Conservation (phyloP, 2,113 vertebrate genomes). For the Osmerus mordax region DNA sequence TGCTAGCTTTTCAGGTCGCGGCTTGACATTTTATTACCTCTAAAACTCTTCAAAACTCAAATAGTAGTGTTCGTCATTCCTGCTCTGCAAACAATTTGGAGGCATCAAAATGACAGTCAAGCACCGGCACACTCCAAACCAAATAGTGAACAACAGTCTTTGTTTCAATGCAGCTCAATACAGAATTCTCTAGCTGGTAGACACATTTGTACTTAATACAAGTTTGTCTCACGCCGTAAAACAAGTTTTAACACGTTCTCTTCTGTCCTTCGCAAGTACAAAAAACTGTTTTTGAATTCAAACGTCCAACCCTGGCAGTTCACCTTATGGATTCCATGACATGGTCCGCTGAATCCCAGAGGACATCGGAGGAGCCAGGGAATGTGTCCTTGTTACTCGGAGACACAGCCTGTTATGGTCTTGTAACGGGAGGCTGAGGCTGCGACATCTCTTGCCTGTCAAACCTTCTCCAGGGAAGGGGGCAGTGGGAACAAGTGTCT, state of each 20-base stretch:
- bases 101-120: slow-evolving; percentile 10
- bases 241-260: neutral
- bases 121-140: slow-evolving; percentile 12
- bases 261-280: neutral
- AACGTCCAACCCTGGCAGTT: slow-evolving; percentile 8
- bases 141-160: slow-evolving; percentile 14
- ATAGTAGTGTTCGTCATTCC: slow-evolving; percentile 47
- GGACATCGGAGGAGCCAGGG: slow-evolving; percentile 50
- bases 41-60: slow-evolving; percentile 50
- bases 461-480: slow-evolving; percentile 37
- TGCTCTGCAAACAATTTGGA: slow-evolving; percentile 19
- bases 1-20: slow-evolving; percentile 45
- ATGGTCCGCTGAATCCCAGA: slow-evolving; percentile 46
- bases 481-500: slow-evolving; percentile 25
- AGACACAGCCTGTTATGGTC: slow-evolving; percentile 50
- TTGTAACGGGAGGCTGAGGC: slow-evolving; percentile 56
- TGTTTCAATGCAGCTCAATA: slow-evolving; percentile 17
- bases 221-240: slow-evolving; percentile 6
- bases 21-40: slow-evolving; percentile 45
- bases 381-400: slow-evolving; percentile 60
- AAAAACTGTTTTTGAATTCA: neutral
- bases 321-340: slow-evolving; percentile 41
- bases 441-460: slow-evolving; percentile 42
- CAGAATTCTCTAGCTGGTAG: slow-evolving; percentile 1
- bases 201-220: slow-evolving; percentile 1